Base-by-base conservation (phyloP, 2,113 vertebrate species). In the Sinocyclocheilus maitianheensis region DNA sequence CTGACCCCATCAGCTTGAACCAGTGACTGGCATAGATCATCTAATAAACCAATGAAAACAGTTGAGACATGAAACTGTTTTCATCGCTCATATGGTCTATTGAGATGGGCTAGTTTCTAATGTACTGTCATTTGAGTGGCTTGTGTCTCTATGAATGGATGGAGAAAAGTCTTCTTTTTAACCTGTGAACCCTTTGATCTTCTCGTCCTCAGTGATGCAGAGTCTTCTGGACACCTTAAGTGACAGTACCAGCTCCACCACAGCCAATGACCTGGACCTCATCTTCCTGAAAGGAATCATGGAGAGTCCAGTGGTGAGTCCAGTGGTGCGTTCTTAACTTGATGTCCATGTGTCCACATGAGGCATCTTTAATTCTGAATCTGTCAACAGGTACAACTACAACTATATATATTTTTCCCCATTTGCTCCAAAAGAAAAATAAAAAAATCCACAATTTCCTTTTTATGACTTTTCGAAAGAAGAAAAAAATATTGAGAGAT, bases 221-320 rank as follows among this genome's bases (percentile, higher is more conserved):
- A 96, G 97, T 91, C 96, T 97, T 88, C 90, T 98, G 93, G 96
- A 98, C 91, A 97, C 96, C 62, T 94, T 98, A 91, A 96, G 96
- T 84, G 97, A 97, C 92, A 95, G 97, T 89, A 96, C 97, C 24
- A 96, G 94, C 86, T 92, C 96, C 87, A 96, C 96, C 0, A 97
- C 96, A 0, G 96, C 96, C 22, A 97, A 97, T 0, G 97, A 97
- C 91, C 93, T 98, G 90, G 97, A 98, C 89, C 94, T 98, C 89
- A 97, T 98, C 94, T 98, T 98, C 94, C 96, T 98, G 65, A 96
- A 97, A 13, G 97, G 97, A 91, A 97, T 99, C 94, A 98, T 99
- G 97, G 97, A 98, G 92, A 98, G 97, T 90, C 97, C 97, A 43
- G 96, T 97, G 92, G 97, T 98, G 82, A 95, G 96, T 88, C 34